phyloP scores from a whole-genome alignment of 2,888 invertebrate species.

The Stegophylla sp. region DNA sequence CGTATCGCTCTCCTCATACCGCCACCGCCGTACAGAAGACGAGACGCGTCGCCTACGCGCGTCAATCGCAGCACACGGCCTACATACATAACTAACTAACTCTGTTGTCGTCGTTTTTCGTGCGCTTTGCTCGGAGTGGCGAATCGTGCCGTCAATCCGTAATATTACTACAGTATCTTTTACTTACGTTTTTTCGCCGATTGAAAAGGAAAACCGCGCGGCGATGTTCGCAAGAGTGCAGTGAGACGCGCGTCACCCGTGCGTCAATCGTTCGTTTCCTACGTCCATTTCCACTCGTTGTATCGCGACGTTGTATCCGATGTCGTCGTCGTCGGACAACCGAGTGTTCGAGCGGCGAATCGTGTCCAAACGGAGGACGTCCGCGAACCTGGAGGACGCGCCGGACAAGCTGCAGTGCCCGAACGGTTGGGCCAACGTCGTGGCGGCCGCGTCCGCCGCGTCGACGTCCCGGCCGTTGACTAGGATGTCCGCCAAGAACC shows the following conservation, averaged over 20 bases:
- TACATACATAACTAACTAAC: too few species aligned
- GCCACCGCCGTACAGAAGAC: not conserved
- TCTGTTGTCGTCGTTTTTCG: not conserved
- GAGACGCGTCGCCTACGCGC: not conserved
- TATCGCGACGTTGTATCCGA: not conserved
- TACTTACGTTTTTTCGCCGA: too few species aligned
- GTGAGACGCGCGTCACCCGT: too few species aligned
- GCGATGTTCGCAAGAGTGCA: not conserved
- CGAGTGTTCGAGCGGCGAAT: conserved; percentile 46
- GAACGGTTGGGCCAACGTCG: conserved; percentile 44
- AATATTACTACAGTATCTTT: not conserved
- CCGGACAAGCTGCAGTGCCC: conserved; percentile 26
- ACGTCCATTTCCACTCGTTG: too few species aligned
- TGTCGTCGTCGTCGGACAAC: conserved; percentile 28
- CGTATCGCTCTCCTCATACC: not conserved
- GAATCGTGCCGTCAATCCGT: not conserved
- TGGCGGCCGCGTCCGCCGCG: conserved; percentile 9
- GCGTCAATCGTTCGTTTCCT: too few species aligned
- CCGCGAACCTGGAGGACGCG: conserved; percentile 32
- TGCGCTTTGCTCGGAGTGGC: not conserved
- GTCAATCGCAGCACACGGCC: too few species aligned
- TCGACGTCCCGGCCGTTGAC: conserved; percentile 3
- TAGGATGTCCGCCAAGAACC: not conserved
- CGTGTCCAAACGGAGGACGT: conserved; percentile 52
- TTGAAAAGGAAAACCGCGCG: not conserved